phyloP scores from a whole-genome alignment of 2,113 vertebrate genomes.

The Tursiops truncatus region DNA sequence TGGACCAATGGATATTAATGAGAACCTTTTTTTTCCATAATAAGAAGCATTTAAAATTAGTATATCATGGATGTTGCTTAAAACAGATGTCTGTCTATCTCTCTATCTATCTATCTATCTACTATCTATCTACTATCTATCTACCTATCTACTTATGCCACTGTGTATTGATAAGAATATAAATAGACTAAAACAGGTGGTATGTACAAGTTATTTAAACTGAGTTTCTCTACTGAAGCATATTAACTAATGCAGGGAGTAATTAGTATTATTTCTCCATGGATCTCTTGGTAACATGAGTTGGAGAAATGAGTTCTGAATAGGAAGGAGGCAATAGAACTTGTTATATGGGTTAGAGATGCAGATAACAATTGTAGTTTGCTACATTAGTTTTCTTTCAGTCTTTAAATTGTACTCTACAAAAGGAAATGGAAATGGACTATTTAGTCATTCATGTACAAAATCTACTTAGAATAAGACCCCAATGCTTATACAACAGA shows the following conservation, averaged over 20 bases:
- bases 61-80: not conserved
- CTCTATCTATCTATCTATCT: not conserved
- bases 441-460: conserved; percentile 38
- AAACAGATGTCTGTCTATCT: not conserved
- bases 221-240: conserved; percentile 10
- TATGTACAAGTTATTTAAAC: conserved; percentile 66
- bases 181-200: conserved; percentile 46
- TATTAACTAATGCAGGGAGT: conserved; percentile 47
- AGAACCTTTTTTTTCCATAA: not conserved
- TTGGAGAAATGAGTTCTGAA: conserved; percentile 43
- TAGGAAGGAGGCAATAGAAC: conserved; percentile 40
- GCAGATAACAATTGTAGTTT: conserved; percentile 54
- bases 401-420: conserved; percentile 47
- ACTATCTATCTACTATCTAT: not conserved
- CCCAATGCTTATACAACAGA: not conserved
- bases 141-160: not conserved
- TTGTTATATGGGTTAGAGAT: conserved; percentile 58
- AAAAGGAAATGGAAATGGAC: conserved; percentile 52
- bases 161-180: conserved; percentile 12
- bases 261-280: conserved; percentile 57
- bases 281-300: conserved; percentile 40
- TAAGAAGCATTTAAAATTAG: not conserved
- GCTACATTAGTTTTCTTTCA: conserved; percentile 37
- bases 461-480: conserved; percentile 54
- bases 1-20: not conserved